A percentile compares a stretch with the other conserved stretches of the same genome.
phyloP scores from a whole-genome alignment of 1,140 invertebrate species.

The Drosophila nebulosa region DNA sequence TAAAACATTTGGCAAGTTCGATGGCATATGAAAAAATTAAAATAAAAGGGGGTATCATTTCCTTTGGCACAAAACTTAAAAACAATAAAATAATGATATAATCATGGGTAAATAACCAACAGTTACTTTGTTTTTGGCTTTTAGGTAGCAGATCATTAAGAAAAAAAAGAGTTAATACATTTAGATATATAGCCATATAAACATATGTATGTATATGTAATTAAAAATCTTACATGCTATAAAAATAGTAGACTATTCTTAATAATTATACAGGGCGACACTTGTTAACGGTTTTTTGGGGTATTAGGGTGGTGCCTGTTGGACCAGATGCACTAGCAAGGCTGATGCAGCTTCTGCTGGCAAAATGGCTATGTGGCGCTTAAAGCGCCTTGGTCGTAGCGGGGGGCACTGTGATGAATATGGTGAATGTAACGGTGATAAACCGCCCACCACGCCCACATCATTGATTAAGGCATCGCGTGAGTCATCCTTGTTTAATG shows the following conservation, averaged over 20 bases:
- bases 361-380: constrained; percentile 33
- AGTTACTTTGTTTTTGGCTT: constrained; percentile 14
- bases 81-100: constrained; percentile 1
- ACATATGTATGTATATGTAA: not conserved
- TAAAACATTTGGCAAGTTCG: not conserved
- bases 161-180: constrained; percentile 12
- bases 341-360: constrained; percentile 45
- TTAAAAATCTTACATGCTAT: not conserved
- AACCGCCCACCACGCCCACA: constrained; percentile 58
- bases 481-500: constrained; percentile 48
- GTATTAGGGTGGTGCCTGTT: constrained; percentile 11
- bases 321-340: constrained; percentile 37
- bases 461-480: constrained; percentile 65
- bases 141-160: not conserved
- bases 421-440: constrained; percentile 17
- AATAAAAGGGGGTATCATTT: not conserved
- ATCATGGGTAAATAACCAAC: not conserved
- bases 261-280: not conserved
- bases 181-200: constrained; percentile 4
- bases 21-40: constrained; percentile 27
- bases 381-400: constrained; percentile 35
- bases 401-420: not conserved
- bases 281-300: not conserved
- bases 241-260: constrained; percentile 37
- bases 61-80: constrained; percentile 6